phyloP scores from a whole-genome alignment of 2,113 vertebrate genomes.

The Urocitellus parryii region DNA sequence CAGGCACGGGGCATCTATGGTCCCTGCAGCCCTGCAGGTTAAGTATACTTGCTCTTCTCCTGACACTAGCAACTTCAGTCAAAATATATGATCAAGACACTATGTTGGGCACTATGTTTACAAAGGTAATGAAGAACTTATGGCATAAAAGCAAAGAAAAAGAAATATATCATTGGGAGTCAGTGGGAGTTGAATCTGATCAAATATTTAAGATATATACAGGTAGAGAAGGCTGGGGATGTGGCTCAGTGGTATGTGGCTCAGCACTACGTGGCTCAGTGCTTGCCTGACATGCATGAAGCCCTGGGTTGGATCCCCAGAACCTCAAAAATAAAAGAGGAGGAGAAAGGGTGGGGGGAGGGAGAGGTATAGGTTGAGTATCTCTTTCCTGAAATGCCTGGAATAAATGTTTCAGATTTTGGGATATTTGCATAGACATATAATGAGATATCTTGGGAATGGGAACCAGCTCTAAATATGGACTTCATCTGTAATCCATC shows the following conservation, averaged over 20 bases:
- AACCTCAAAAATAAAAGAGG: too few species aligned
- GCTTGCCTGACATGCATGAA: too few species aligned
- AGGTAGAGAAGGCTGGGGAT: too few species aligned
- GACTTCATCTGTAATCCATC: background rate
- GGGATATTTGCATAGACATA: background rate
- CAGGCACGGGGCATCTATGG: background rate
- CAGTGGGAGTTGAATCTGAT: background rate
- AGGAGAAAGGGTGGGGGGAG: too few species aligned
- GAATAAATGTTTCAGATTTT: background rate
- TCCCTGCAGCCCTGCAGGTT: background rate
- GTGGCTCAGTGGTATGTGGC: too few species aligned
- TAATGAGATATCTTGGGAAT: background rate
- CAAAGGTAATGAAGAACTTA: background rate
- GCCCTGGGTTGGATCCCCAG: too few species aligned
- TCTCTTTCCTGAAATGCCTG: background rate
- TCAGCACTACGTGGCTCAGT: too few species aligned
- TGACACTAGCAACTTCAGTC: background rate
- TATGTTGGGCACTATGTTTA: background rate
- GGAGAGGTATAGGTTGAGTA: background rate
- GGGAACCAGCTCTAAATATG: background rate
- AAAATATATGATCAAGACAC: background rate
- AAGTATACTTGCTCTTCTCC: background rate
- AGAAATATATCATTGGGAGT: conserved; percentile 13
- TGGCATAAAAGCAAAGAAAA: background rate
- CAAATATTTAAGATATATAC: background rate